phyloP scores from a whole-genome alignment of 2,113 vertebrate genomes.

The human region DNA sequence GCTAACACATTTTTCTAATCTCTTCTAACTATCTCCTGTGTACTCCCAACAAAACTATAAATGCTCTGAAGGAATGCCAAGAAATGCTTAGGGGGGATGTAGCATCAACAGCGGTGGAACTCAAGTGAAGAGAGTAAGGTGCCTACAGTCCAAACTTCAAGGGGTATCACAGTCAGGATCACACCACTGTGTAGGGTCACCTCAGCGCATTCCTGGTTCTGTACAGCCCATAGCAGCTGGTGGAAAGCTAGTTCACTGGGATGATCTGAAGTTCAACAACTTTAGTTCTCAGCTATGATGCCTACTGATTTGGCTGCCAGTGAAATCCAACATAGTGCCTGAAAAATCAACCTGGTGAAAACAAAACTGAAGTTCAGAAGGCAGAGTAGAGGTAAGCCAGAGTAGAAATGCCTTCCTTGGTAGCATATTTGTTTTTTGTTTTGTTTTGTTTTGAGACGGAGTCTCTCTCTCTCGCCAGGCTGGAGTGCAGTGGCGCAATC shows the following conservation, averaged over 20 bases:
- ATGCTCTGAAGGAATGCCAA: neutral
- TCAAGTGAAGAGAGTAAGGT: neutral
- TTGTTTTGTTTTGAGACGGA: no score
- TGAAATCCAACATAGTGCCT: neutral
- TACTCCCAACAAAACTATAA: neutral
- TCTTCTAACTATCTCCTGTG: neutral
- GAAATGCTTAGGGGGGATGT: neutral
- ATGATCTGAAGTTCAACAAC: neutral
- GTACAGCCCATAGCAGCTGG: neutral
- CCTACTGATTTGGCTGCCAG: neutral
- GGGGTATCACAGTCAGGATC: neutral
- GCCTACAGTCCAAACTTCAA: neutral
- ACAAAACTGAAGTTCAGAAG: neutral
- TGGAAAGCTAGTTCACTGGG: neutral
- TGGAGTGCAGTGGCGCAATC: no score
- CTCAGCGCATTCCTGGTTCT: no score
- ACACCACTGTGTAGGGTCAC: neutral
- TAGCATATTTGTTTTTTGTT: neutral
- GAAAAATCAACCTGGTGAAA: neutral
- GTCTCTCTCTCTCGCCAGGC: no score
- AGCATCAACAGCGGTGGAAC: neutral
- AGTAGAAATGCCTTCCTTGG: neutral
- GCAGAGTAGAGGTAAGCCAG: neutral
- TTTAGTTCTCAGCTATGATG: neutral
- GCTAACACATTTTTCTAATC: neutral